Conservation (phyloP, 2,797 vertebrate genomes). For the Ctenosaura bakeri region DNA sequence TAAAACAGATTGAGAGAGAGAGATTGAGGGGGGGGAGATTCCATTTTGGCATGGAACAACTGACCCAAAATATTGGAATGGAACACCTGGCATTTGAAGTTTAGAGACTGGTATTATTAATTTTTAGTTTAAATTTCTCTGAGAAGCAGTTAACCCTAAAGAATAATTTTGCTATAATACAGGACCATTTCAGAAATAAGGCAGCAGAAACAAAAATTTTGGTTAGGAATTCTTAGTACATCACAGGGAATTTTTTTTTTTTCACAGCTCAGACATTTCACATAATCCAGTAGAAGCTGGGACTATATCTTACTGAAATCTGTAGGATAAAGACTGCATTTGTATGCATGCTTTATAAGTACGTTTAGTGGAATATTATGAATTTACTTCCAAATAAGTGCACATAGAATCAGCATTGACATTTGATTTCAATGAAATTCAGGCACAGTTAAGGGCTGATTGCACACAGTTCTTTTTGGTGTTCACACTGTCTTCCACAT, state of each 20-base stretch:
- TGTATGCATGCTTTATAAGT: background rate
- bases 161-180: conserved; percentile 79
- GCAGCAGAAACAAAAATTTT: conserved; percentile 67
- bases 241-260: background rate
- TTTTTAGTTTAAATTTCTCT: conserved; percentile 56
- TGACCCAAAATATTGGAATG: conserved; percentile 77
- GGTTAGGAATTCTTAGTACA: conserved; percentile 10
- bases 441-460: background rate
- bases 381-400: background rate
- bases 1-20: too few relatives aligned
- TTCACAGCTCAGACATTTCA: conserved; percentile 32
- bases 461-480: background rate
- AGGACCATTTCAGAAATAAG: conserved; percentile 77
- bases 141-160: conserved; percentile 76
- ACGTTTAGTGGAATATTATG: background rate
- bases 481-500: too few relatives aligned
- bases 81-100: conserved; percentile 76
- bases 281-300: background rate
- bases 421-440: background rate
- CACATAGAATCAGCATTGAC: background rate
- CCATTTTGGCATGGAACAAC: conserved; percentile 83
- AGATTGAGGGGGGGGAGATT: too few relatives aligned
- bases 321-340: background rate
- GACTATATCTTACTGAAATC: background rate
- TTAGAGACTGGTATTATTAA: conserved; percentile 74